Evolutionary conservation across 2,113 vertebrate species (phyloP), one percentile per base, ranked within the genome.

Genomic region (Pseudorasbora parva): DNA sequence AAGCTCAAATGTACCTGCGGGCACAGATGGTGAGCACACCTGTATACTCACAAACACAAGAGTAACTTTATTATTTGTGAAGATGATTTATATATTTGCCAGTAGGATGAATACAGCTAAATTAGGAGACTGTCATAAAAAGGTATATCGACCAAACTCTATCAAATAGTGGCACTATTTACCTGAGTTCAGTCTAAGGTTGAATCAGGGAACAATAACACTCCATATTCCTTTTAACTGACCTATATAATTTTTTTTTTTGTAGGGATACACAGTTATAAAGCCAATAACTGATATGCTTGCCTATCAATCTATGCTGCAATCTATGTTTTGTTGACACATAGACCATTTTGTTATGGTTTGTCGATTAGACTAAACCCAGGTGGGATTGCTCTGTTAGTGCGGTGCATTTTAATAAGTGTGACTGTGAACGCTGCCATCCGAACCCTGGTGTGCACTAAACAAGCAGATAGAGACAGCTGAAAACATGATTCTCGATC

Each of bases 1-100:
- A 99, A 92, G 98, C 98, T 0, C 98, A 99, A 93, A 99, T 99
- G 98, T 99, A 99, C 91, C 96, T 99, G 72, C 96, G 97, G 12
- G 97, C 98, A 10, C 98, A 99, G 96, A 99, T 99, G 98, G 98
- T 99, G 93, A 96, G 94, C 71, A 57, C 43, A 74, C 71, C 87
- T 56, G 83, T 68, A 76, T 77, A 30, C 33, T 66, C 33, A 71
- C 10, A 10, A 78, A 57, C 60, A 69, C 25, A 51, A 71, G 33
- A 19, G 19, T 66, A 7, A 37, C 11, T 64, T 54, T 21, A 17
- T 43, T 19, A 8, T 60, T 23, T 83, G 45, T 33, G 6, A 25
- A 17, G 30, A 43, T 68, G 23, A n/a, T 49, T 82, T 71, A 9
- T 30, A 21, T 68, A 19, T 68, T 41, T 68, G 17, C 3, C 17